phyloP scores from a whole-genome alignment of 1,140 invertebrate species.

The Drosophila sp. region DNA sequence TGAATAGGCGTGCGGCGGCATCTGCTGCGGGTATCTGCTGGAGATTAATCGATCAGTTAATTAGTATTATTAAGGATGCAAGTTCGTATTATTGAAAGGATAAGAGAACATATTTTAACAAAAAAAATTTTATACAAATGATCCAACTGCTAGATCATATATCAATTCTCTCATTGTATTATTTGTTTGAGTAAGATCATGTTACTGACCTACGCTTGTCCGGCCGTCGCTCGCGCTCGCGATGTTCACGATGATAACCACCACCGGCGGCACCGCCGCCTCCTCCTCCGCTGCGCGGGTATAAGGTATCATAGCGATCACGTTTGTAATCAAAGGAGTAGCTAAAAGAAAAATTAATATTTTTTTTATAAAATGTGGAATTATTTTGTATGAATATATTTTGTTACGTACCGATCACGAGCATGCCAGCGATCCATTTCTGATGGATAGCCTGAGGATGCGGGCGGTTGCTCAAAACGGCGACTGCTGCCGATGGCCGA shows the following conservation, averaged over 20 bases:
- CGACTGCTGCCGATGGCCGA: constrained; percentile 48
- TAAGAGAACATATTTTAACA: too few relatives aligned
- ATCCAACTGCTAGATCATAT: too few relatives aligned
- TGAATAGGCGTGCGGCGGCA: constrained; percentile 69
- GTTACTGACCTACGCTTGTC: constrained; percentile 86
- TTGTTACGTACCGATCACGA: constrained; percentile 74
- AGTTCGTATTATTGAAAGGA: too few relatives aligned
- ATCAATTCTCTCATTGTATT: neutral
- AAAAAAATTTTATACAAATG: too few relatives aligned
- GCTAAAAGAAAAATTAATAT: constrained; percentile 33
- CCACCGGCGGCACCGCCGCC: constrained; percentile 36
- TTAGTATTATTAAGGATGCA: neutral
- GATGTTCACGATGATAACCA: constrained; percentile 84
- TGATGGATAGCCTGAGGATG: constrained; percentile 53
- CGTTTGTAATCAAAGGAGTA: constrained; percentile 78
- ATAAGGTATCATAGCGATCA: constrained; percentile 74
- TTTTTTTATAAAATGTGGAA: neutral
- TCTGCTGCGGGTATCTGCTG: constrained; percentile 62
- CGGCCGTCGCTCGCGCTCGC: constrained; percentile 85
- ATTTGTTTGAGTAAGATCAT: neutral
- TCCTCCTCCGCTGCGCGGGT: constrained; percentile 55
- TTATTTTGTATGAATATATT: neutral
- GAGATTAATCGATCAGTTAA: constrained; percentile 20
- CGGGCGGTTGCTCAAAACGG: constrained; percentile 57
- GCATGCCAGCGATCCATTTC: constrained; percentile 66